Base-by-base conservation (phyloP, 2,888 invertebrate genomes). In the Scaptodrosophila latifasciaeformis region DNA sequence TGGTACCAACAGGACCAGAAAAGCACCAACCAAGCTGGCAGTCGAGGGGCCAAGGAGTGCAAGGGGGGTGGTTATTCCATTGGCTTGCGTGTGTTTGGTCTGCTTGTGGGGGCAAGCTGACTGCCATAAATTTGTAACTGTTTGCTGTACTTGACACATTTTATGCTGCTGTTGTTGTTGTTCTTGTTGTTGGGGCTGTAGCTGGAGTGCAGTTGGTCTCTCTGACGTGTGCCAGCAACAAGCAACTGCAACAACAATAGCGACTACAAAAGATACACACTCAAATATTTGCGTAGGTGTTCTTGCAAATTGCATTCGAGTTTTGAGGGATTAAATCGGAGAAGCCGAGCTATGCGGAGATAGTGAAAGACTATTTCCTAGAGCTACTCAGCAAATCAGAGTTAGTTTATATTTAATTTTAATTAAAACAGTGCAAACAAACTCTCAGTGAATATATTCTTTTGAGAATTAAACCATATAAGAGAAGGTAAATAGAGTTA, bases 61-160 rank as follows among this genome's bases (percentile, higher is more conserved):
- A 12, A 35, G 15, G 17, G 17, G 7, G 37, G 37, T 15, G n/a
- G n/a, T n/a, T n/a, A n/a, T n/a, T n/a, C n/a, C n/a, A n/a, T n/a
- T n/a, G n/a, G n/a, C n/a, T n/a, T n/a, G 15, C 10, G 70, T 70
- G 65, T 72, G 70, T 61, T 44, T 31, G 40, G 34, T 34, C 61
- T 34, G 34, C 34, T n/a, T n/a, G n/a, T n/a, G n/a, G n/a, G n/a
- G n/a, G n/a, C n/a, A n/a, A 19, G 49, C 42, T 58, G 53, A 40
- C 53, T 62, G 72, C 65, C 72, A 72, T 72, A 72, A 72, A 72
- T 72, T 72, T 70, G 70, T 72, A 76, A 65, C 72, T 72, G 72
- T 76, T 72, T 70, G 70, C 72, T 76, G 72, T 76, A 72, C 72
- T 72, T 72, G 76, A 72, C 76, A 72, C 72, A 76, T 72, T 70